Conservation (phyloP, 2,113 vertebrate species). For the Glareola pratincola region DNA sequence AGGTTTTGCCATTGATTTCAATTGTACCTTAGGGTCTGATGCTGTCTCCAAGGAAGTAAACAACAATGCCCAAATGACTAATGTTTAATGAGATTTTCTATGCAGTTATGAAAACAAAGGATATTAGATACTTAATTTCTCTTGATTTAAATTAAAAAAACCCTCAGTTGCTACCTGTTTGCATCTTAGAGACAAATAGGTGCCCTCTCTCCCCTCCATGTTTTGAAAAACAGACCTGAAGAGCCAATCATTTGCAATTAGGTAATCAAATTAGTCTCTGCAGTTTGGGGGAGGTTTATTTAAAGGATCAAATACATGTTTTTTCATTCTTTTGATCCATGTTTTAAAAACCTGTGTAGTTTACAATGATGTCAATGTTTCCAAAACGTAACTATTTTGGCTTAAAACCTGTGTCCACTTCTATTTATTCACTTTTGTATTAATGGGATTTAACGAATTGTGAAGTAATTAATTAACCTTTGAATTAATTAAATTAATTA, state of each 20-base stretch:
- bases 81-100: slow-evolving; percentile 34
- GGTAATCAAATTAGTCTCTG: neutral
- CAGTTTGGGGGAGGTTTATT: neutral
- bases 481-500: neutral
- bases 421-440: neutral
- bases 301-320: neutral
- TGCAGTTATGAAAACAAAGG: slow-evolving; percentile 2
- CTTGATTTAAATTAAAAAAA: neutral
- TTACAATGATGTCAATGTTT: neutral
- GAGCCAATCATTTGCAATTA: neutral
- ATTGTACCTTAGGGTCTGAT: neutral
- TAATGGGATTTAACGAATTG: neutral
- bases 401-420: neutral
- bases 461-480: neutral
- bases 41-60: slow-evolving; percentile 52
- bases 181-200: neutral
- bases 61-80: neutral
- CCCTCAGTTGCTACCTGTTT: neutral
- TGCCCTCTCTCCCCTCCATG: neutral
- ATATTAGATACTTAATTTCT: neutral
- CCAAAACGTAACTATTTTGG: neutral
- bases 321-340: neutral
- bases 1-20: neutral
- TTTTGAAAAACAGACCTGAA: slow-evolving; percentile 19
- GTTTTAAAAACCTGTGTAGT: neutral